Evolutionary conservation across 2,888 invertebrate genomes (phyloP).

Genomic region (Pheosia tremula): DNA sequence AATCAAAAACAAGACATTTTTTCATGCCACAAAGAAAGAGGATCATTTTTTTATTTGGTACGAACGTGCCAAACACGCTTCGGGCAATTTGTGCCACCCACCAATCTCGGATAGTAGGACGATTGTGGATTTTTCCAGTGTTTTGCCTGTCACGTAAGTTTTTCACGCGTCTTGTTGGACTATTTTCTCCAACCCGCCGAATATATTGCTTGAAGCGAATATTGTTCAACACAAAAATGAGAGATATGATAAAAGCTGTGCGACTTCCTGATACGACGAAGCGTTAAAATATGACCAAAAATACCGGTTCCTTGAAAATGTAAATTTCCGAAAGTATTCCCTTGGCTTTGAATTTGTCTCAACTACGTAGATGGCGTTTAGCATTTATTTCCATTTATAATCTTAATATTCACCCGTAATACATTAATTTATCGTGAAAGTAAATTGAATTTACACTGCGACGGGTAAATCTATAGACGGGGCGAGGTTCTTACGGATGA

Average conservation of each 20-base stretch:
- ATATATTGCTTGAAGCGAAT: conserved; percentile 5
- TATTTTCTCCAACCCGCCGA: conserved; percentile 20
- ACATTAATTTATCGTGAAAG: conserved; percentile 1
- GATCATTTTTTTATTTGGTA: conserved; percentile 43
- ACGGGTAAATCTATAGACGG: background rate
- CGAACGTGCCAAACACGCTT: conserved; percentile 47
- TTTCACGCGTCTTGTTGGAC: conserved; percentile 27
- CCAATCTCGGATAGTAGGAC: conserved; percentile 32
- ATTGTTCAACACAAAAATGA: background rate
- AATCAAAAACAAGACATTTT: too few species aligned
- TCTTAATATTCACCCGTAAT: conserved; percentile 1
- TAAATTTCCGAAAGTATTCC: conserved; percentile 14
- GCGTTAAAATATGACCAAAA: conserved; percentile 9
- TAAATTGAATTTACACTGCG: background rate
- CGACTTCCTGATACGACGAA: conserved; percentile 6
- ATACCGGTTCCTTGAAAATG: conserved; percentile 15
- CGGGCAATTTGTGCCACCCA: conserved; percentile 46
- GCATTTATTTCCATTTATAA: conserved; percentile 18
- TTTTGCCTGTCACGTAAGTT: conserved; percentile 34
- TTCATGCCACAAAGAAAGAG: background rate
- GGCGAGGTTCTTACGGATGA: background rate
- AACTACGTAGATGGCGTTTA: conserved; percentile 9
- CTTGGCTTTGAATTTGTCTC: conserved; percentile 11
- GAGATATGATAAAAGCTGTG: conserved; percentile 6
- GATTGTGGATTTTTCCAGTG: conserved; percentile 25